A percentile compares a stretch with the other conserved stretches of the same genome.
Conservation (phyloP, 2,888 invertebrate species). For the Tineola bisselliella region DNA sequence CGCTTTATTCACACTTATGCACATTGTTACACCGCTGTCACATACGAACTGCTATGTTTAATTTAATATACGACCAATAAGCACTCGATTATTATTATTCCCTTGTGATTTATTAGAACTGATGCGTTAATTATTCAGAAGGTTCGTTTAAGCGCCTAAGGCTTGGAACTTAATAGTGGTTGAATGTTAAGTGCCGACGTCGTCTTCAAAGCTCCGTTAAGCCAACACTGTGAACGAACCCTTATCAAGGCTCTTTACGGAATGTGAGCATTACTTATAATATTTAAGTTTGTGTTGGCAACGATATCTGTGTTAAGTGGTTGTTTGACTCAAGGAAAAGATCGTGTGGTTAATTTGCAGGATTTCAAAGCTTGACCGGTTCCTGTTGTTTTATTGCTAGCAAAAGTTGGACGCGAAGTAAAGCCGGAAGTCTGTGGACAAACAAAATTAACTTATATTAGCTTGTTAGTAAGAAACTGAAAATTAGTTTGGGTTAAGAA, state of each 20-base stretch:
- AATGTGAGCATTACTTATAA: conserved; percentile 5
- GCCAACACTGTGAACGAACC: neutral
- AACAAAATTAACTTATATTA: conserved; percentile 51
- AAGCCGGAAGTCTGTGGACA: conserved; percentile 46
- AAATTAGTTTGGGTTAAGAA: conserved; percentile 12
- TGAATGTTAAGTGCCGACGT: conserved; percentile 4
- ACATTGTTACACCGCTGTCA: neutral
- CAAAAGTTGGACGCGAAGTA: neutral
- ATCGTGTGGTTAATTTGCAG: neutral
- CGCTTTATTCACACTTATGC: neutral
- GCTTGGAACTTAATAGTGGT: conserved; percentile 8
- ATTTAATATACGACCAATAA: neutral
- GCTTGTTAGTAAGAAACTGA: conserved; percentile 38
- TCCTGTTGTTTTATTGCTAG: neutral
- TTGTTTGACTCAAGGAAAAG: neutral
- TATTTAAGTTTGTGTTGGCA: neutral
- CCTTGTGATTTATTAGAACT: neutral
- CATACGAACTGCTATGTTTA: neutral
- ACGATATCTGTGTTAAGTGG: neutral
- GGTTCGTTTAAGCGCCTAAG: neutral
- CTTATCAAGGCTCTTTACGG: neutral
- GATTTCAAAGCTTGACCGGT: neutral
- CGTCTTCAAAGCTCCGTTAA: conserved; percentile 3
- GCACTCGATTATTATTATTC: conserved; percentile 6
- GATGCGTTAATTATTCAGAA: conserved; percentile 7